phyloP scores from a whole-genome alignment of 2,888 invertebrate genomes.

The Drosophila anomalata region DNA sequence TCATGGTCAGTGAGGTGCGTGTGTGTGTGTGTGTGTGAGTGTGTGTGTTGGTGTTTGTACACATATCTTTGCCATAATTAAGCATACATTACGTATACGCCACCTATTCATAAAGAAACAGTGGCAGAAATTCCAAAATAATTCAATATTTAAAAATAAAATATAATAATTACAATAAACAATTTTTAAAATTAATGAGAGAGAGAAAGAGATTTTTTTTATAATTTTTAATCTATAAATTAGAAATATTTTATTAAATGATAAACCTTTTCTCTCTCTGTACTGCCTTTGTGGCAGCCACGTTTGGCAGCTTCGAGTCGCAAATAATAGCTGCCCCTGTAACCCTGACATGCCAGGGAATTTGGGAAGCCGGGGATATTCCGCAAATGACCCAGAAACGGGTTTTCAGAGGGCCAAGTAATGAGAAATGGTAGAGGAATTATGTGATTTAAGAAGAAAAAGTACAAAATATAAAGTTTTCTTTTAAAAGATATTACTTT shows the following conservation, averaged over 20 bases:
- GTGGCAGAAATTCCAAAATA: background rate
- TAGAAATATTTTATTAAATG: background rate
- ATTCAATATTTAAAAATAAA: background rate
- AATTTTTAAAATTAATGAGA: background rate
- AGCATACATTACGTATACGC: slow-evolving; percentile 34
- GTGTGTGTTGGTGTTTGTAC: slow-evolving; percentile 2
- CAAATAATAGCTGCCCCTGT: background rate
- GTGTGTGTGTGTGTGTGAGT: background rate
- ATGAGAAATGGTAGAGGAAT: background rate
- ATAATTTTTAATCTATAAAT: background rate
- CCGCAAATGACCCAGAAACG: slow-evolving; percentile 14
- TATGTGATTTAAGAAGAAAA: background rate
- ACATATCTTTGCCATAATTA: slow-evolving; percentile 39
- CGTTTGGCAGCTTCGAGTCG: background rate
- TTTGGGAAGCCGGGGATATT: background rate
- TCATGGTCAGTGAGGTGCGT: slow-evolving; percentile 13
- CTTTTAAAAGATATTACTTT: too few relatives aligned
- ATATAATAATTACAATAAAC: background rate
- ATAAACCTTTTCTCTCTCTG: background rate
- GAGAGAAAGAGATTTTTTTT: too few relatives aligned
- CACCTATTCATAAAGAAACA: background rate
- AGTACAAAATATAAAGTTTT: too few relatives aligned
- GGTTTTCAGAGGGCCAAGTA: background rate
- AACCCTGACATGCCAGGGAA: background rate
- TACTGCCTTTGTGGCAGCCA: background rate